Evolutionary conservation across 2,113 vertebrate genomes (phyloP).

Genomic region (Marcusenius ussheri): DNA sequence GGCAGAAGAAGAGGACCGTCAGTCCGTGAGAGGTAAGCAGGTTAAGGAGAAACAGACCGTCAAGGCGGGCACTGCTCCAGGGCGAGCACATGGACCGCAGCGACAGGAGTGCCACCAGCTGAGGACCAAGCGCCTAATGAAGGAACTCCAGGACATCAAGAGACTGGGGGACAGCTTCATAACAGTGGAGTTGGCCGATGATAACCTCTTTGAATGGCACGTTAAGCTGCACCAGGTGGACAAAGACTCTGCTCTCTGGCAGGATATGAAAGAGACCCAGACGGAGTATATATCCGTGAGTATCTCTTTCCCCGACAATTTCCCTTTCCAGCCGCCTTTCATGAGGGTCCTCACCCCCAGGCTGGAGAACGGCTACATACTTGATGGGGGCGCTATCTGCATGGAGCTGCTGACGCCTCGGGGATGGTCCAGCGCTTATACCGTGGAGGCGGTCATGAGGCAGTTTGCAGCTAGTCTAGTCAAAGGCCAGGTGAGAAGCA

Average conservation of each 20-base stretch:
- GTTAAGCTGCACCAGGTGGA: constrained; percentile 99
- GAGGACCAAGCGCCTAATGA: constrained; percentile 91
- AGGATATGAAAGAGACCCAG: constrained; percentile 99
- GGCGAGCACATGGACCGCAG: constrained; percentile 64
- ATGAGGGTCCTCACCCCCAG: constrained; percentile 95
- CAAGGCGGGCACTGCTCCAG: constrained; percentile 37
- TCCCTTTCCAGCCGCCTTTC: constrained; percentile 97
- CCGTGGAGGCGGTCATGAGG: constrained; percentile 98
- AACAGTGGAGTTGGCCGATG: constrained; percentile 95
- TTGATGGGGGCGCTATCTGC: constrained; percentile 97
- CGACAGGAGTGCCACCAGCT: constrained; percentile 94
- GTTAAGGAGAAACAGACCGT: constrained; percentile 59
- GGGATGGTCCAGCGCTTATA: constrained; percentile 98
- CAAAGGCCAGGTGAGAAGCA: constrained; percentile 90
- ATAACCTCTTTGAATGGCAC: constrained; percentile 98
- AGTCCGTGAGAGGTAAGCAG: constrained; percentile 59
- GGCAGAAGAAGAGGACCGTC: constrained; percentile 52
- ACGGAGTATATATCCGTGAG: constrained; percentile 96
- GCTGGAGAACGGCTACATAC: constrained; percentile 96
- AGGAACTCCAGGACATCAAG: constrained; percentile 96
- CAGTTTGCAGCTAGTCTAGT: constrained; percentile 98
- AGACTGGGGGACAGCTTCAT: constrained; percentile 95
- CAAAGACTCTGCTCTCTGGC: constrained; percentile 98
- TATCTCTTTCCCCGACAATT: constrained; percentile 97
- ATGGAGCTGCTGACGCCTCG: constrained; percentile 98